phyloP scores from a whole-genome alignment of 2,888 invertebrate species.

The Syrista parreyssii region DNA sequence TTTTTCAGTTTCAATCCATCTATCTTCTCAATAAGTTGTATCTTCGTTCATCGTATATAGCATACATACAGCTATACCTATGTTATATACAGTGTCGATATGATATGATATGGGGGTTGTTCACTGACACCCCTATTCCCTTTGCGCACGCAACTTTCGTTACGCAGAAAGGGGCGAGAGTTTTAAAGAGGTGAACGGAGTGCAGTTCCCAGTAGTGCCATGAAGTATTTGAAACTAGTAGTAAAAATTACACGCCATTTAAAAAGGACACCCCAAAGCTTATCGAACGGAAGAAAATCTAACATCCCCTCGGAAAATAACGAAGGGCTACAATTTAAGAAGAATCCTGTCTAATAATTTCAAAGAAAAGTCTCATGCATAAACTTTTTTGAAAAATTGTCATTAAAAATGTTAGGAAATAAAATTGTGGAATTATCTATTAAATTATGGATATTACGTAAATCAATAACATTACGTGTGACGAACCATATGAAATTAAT shows the following conservation, averaged over 20 bases:
- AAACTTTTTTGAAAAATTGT: too few species aligned
- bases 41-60: too few species aligned
- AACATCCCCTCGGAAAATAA: not conserved
- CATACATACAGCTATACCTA: too few species aligned
- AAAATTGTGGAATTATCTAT: not conserved
- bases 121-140: not conserved
- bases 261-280: not conserved
- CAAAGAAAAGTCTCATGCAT: too few species aligned
- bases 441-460: not conserved
- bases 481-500: not conserved
- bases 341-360: not conserved
- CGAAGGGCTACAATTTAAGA: not conserved
- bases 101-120: not conserved
- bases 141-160: not conserved
- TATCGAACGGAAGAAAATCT: not conserved
- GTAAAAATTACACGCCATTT: slow-evolving; percentile 24
- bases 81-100: not conserved
- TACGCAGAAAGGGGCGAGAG: not conserved
- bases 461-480: not conserved
- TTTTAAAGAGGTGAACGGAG: not conserved
- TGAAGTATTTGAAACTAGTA: not conserved
- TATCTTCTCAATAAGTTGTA: too few species aligned
- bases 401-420: not conserved
- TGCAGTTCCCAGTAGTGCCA: not conserved
- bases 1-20: not conserved